Conservation (phyloP, 2,797 vertebrate species). For the Parotocinclus haroldoi region DNA sequence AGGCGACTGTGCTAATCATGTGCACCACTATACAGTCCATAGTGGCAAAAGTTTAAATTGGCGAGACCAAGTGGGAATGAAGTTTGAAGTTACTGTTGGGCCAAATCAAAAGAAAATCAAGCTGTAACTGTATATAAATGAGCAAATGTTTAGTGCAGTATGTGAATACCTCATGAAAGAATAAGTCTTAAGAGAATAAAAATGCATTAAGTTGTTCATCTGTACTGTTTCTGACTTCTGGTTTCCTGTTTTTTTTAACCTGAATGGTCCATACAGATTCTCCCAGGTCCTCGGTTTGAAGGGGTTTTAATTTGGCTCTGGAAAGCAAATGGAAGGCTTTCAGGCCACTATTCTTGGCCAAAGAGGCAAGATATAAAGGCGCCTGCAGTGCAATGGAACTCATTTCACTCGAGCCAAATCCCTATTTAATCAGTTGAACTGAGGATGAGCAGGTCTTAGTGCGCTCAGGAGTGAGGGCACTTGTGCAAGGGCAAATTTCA, state of each 20-base stretch:
- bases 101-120: too few species aligned
- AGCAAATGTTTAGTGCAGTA: too few species aligned
- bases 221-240: too few species aligned
- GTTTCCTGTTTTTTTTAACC: neutral
- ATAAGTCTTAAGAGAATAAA: too few species aligned
- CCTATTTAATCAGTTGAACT: slow-evolving; percentile 48
- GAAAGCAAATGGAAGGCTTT: slow-evolving; percentile 4
- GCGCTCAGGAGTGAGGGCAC: slow-evolving; percentile 10
- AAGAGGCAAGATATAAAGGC: slow-evolving; percentile 13
- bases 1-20: too few species aligned
- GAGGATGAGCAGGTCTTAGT: slow-evolving; percentile 33
- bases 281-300: neutral
- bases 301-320: neutral
- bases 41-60: too few species aligned
- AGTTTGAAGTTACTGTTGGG: too few species aligned
- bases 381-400: slow-evolving; percentile 28
- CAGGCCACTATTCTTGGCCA: neutral
- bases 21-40: too few species aligned
- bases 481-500: slow-evolving; percentile 26
- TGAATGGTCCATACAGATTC: neutral
- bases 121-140: too few species aligned
- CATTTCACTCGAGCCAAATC: slow-evolving; percentile 35
- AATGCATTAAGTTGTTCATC: too few species aligned
- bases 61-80: too few species aligned
- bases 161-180: too few species aligned